Percentiles rank a stretch among this genome's conserved stretches.
Conservation (phyloP, 2,113 vertebrate species). For the Falco punctatus region DNA sequence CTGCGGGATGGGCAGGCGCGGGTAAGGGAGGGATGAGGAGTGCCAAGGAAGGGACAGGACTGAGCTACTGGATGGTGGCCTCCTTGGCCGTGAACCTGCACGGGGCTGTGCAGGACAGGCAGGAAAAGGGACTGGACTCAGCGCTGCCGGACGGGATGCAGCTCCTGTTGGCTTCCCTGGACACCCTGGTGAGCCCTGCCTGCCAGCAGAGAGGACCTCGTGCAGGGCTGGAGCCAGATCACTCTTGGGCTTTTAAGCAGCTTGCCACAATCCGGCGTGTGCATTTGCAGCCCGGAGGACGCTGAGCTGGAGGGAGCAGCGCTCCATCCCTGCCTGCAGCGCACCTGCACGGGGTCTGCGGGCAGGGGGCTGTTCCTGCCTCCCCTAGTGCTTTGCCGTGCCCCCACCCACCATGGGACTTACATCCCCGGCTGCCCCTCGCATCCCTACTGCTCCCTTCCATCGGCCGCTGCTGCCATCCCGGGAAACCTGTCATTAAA, state of each 20-base stretch:
- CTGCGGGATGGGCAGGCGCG: not conserved
- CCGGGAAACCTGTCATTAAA: conserved; percentile 89
- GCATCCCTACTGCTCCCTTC: not conserved
- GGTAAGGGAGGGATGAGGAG: not conserved
- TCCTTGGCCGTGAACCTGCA: not conserved
- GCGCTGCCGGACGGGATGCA: not conserved
- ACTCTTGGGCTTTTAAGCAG: not conserved
- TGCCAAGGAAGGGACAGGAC: not conserved
- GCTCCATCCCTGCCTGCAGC: not conserved
- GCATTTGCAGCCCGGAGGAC: fast-evolving
- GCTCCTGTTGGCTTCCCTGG: not conserved
- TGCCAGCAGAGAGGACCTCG: not conserved
- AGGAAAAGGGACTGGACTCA: not conserved
- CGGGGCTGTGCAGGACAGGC: not conserved
- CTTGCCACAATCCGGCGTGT: not conserved
- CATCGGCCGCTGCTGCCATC: not conserved
- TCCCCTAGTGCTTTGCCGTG: not conserved
- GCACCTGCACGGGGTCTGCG: fast-evolving
- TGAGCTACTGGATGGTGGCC: not conserved
- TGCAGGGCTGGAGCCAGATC: not conserved
- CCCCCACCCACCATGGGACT: not conserved
- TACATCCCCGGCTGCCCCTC: not conserved
- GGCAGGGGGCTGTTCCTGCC: not conserved
- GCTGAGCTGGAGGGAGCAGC: not conserved
- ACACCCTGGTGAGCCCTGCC: not conserved